Evolutionary conservation across 2,797 vertebrate species (phyloP), one percentile per base, ranked within the genome.

Genomic region (Alcedo quadribrachys): DNA sequence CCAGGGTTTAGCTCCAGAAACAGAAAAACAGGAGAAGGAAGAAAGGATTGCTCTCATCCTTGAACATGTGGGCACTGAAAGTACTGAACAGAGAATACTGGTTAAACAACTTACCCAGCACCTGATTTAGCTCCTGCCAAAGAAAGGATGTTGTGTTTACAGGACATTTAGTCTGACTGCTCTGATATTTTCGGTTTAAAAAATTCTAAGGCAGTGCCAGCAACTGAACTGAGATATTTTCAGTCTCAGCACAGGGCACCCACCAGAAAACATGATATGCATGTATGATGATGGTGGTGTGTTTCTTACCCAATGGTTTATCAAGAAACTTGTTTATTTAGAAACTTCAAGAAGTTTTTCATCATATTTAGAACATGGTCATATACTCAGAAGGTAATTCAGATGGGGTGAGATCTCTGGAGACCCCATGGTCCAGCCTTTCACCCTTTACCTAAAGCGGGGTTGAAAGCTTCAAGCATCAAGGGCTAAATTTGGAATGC

Each of bases 121-220:
- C 50, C 68, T 74, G 78, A 12, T 57, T 89, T 84, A 74, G 74
- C 48, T 81, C 43, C 67, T 91, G 55, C 33, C 61, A 77, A 54
- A 67, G 73, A 76, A 86, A 70, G 17, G 43, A 51, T 60, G 21
- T 14, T 73, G 20, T 75, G 43, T 86, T 83, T 57, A 42, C 45
- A 40, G 43, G 30, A 79, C 40, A 45, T 43, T 67, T 53, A 53
- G 45, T 48, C 19, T 6, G 1, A 66, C 3, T 81, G 61, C 50
- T 92, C 28, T 57, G 33, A 37, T 51, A 78, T 58, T 85, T 79
- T 82, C 28, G 9, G n/a, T 50, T 75, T 88, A 48, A 66, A 51
- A 78, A 81, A 76, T 17, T 45, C 62, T 73, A 60, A 87, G 54
- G 33, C 33, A 48, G 25, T 37, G 42, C 16, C 69, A 90, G 69